Percentiles rank a stretch among this genome's conserved stretches.
Conservation (phyloP, 2,113 vertebrate genomes). For the Pogonocichla stellata region DNA sequence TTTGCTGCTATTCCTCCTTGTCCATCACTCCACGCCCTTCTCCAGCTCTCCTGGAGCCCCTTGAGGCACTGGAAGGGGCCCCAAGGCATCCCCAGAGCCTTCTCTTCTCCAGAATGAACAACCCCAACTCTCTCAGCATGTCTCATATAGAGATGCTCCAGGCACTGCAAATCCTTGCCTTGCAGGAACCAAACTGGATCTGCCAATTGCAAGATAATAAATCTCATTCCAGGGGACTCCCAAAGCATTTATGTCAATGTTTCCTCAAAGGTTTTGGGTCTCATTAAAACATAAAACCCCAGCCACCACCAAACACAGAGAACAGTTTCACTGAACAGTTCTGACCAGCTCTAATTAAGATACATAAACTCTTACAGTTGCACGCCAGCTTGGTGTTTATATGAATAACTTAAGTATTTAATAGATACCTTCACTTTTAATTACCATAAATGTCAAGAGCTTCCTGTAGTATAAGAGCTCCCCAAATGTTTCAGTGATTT, state of each 20-base stretch:
- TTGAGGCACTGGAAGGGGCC: not conserved
- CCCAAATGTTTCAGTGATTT: slow-evolving; percentile 53
- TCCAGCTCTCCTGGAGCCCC: not conserved
- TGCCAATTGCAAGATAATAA: not conserved
- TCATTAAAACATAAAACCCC: not conserved
- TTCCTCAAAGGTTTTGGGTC: not conserved
- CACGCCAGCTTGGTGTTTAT: not conserved
- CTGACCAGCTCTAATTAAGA: not conserved
- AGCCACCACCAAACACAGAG: not conserved
- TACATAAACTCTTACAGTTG: not conserved
- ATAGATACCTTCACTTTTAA: slow-evolving; percentile 56
- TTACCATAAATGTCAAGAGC: slow-evolving; percentile 68
- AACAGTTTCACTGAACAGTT: not conserved
- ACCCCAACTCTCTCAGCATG: not conserved
- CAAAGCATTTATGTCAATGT: not conserved
- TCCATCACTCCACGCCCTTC: not conserved
- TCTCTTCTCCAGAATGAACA: not conserved
- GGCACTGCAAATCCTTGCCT: not conserved
- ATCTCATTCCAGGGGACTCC: not conserved
- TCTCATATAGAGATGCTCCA: not conserved
- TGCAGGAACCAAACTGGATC: not conserved
- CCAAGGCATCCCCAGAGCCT: not conserved
- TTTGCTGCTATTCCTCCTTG: not conserved
- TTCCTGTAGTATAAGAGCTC: slow-evolving; percentile 44
- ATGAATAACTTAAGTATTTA: slow-evolving; percentile 42